A percentile compares a stretch with the other conserved stretches of the same genome.
Conservation (phyloP, 1,140 invertebrate genomes). For the Mactra quadrangularis region DNA sequence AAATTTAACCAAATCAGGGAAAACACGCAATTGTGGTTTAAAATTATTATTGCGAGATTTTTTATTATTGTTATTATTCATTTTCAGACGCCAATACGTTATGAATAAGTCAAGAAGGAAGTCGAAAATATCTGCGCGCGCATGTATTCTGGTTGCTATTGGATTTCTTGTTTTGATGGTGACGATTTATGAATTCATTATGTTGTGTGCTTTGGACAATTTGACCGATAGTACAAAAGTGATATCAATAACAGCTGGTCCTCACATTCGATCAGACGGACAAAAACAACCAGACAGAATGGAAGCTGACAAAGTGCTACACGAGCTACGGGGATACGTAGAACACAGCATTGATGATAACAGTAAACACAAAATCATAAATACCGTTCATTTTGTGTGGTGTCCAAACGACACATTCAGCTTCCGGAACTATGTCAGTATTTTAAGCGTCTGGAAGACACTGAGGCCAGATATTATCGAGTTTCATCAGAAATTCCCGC, state of each 20-base stretch:
- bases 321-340: conserved; percentile 36
- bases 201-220: conserved; percentile 20
- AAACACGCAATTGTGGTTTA: too few relatives aligned
- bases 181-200: conserved; percentile 5
- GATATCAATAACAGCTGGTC: not conserved
- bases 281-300: not conserved
- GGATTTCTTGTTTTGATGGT: not conserved
- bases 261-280: not conserved
- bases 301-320: conserved; percentile 21
- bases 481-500: conserved; percentile 52
- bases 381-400: conserved; percentile 68
- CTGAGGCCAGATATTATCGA: conserved; percentile 72
- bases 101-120: conserved; percentile 12
- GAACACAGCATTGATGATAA: not conserved
- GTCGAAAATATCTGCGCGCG: not conserved
- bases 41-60: too few relatives aligned
- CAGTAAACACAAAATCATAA: conserved; percentile 50
- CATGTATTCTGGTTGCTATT: not conserved
- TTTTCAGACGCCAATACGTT: too few relatives aligned
- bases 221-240: not conserved
- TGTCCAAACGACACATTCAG: conserved; percentile 70
- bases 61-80: too few relatives aligned
- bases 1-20: too few relatives aligned
- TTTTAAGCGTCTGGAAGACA: conserved; percentile 73
- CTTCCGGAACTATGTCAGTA: conserved; percentile 74